Evolutionary conservation across 2,113 vertebrate genomes (phyloP), one percentile per base, ranked within the genome.

Genomic region (Manacus vitellinus): DNA sequence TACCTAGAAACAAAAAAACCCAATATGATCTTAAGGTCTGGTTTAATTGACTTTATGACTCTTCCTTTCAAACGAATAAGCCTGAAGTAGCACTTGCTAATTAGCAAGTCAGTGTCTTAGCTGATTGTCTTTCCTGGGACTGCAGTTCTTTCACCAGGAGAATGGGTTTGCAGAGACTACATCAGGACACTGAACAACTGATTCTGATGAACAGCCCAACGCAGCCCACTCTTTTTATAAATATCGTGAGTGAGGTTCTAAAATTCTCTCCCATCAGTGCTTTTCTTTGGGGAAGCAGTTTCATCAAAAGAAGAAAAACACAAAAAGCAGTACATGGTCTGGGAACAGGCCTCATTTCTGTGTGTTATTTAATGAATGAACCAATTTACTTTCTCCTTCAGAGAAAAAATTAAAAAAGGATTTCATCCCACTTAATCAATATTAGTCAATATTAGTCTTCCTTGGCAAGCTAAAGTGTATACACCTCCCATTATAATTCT

Each of bases 351-450:
- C 14, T 86, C 14, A 82, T 95, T 88, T 51, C 8, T 79, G 15
- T 85, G 35, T 77, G 23, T 65, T 83, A 35, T 28, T 28, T 85
- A 92, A 51, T 46, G 59, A 71, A 95, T 30, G 51, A 94, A 81
- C 37, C 41, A 81, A 93, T 75, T 89, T 51, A 9, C 23, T 88
- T 90, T 56, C 59, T 66, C 44, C 28, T 94, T 75, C 23, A 6
- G 41, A 58, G 8, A 82, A 84, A 96, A 92, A 79, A 56, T 13
- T 78, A 59, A 58, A 94, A 86, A 44, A 90, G 5, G 8, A 41
- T 92, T 89, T 94, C 35, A 67, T 71, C 67, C 62, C 30, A 72
- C 47, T 91, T 87, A 75, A 91, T 91, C 63, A 76, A 80, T 93
- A 91, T 87, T 84, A 88, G 49, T 92, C 62, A 89, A n/a, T 89